Conservation (phyloP, 2,888 invertebrate genomes). For the Philonicus albiceps region DNA sequence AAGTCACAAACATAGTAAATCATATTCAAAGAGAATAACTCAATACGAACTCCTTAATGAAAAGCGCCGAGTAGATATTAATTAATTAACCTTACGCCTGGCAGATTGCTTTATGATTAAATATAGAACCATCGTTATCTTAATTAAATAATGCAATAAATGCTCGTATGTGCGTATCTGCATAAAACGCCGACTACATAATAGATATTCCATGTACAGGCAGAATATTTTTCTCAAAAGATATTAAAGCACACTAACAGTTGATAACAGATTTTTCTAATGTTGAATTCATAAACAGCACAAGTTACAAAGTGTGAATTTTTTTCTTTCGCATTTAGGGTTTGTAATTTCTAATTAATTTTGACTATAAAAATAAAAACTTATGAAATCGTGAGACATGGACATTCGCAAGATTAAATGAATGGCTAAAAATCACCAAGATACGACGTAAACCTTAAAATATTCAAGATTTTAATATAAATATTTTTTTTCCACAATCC, state of each 20-base stretch:
- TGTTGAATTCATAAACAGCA: neutral
- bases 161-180: neutral
- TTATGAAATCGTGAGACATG: too few relatives aligned
- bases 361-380: too few relatives aligned
- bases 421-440: too few relatives aligned
- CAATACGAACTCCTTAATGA: neutral
- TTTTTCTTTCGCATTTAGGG: neutral
- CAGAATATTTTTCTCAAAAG: neutral
- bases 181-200: neutral
- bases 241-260: neutral
- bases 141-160: neutral
- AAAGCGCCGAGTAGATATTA: neutral
- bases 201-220: neutral
- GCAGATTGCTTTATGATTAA: neutral
- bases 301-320: neutral
- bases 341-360: too few relatives aligned
- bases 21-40: too few relatives aligned
- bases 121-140: neutral
- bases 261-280: neutral
- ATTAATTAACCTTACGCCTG: neutral
- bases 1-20: too few relatives aligned
- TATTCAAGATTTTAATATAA: too few relatives aligned
- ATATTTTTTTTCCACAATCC: too few relatives aligned
- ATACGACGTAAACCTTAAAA: too few relatives aligned
- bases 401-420: too few relatives aligned